Percentiles rank a stretch among this genome's conserved stretches.
phyloP scores from a whole-genome alignment of 1,140 invertebrate species.

The Hetaerina americana region DNA sequence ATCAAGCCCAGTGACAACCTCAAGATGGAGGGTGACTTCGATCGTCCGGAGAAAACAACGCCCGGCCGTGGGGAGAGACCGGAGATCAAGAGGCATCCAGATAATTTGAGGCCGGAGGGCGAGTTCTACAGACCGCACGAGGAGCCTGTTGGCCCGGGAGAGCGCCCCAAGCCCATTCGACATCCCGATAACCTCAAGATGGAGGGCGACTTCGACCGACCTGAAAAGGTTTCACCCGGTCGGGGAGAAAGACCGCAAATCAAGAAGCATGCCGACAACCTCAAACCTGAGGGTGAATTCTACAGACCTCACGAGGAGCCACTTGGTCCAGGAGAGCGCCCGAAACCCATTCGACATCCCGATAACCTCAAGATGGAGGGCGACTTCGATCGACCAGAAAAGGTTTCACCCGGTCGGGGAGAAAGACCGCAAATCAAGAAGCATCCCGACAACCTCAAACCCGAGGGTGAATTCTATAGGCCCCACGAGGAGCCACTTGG shows the following conservation, averaged over 20 bases:
- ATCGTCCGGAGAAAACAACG: not conserved
- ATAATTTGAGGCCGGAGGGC: constrained; percentile 43
- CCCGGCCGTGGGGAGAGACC: constrained; percentile 26
- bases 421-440: constrained; percentile 23
- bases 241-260: constrained; percentile 25
- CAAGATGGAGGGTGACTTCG: constrained; percentile 17
- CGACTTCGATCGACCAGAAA: constrained; percentile 20
- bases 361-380: constrained; percentile 19
- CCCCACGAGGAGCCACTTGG: not conserved
- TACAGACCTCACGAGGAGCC: constrained; percentile 1
- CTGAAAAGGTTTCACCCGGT: constrained; percentile 8
- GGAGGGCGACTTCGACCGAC: constrained; percentile 15
- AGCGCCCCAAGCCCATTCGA: constrained; percentile 15
- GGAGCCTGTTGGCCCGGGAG: constrained; percentile 21
- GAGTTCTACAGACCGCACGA: constrained; percentile 23
- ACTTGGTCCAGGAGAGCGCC: not conserved
- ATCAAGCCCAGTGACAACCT: constrained; percentile 21
- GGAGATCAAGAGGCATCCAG: constrained; percentile 29
- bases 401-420: constrained; percentile 14
- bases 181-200: constrained; percentile 4
- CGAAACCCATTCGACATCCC: not conserved
- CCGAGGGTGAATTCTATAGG: constrained; percentile 33
- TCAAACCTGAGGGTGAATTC: constrained; percentile 20
- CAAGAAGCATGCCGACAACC: constrained; percentile 19
- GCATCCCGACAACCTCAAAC: constrained; percentile 34